phyloP scores from a whole-genome alignment of 2,888 invertebrate genomes.

The Chironomus tentans region DNA sequence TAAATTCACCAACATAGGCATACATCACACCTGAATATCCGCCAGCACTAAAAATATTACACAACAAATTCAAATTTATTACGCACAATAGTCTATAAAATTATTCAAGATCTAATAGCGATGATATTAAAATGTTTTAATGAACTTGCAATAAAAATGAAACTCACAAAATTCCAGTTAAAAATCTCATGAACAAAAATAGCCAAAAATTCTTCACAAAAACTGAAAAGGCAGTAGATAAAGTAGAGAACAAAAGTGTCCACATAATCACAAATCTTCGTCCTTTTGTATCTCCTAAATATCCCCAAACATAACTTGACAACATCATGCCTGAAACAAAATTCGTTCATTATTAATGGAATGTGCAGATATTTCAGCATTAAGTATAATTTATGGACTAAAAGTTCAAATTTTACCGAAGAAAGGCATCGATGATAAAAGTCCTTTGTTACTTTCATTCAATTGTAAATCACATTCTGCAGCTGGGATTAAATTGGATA shows the following conservation, averaged over 20 bases:
- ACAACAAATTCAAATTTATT: no score
- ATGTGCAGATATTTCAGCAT: not conserved
- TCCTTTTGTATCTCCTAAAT: slow-evolving; percentile 14
- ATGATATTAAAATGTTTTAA: no score
- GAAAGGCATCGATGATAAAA: slow-evolving; percentile 56
- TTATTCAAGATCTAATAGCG: no score
- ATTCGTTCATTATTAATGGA: not conserved
- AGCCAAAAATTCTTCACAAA: not conserved
- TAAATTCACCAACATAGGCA: slow-evolving; percentile 3
- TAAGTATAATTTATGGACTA: not conserved
- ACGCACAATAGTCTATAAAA: no score
- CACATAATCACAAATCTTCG: not conserved
- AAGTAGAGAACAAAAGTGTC: not conserved
- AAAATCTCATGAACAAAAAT: not conserved
- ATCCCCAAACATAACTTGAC: slow-evolving; percentile 7
- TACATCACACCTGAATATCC: not conserved
- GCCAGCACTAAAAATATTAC: not conserved
- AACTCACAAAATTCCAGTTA: slow-evolving; percentile 15
- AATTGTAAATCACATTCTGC: slow-evolving; percentile 59
- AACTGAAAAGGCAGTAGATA: not conserved
- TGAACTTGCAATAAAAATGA: no score
- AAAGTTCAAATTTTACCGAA: slow-evolving; percentile 43
- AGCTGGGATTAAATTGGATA: slow-evolving; percentile 58
- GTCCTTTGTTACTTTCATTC: slow-evolving; percentile 50
- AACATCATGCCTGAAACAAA: not conserved